Evolutionary conservation across 2,888 invertebrate genomes (phyloP).

Genomic region (Rapana venosa): DNA sequence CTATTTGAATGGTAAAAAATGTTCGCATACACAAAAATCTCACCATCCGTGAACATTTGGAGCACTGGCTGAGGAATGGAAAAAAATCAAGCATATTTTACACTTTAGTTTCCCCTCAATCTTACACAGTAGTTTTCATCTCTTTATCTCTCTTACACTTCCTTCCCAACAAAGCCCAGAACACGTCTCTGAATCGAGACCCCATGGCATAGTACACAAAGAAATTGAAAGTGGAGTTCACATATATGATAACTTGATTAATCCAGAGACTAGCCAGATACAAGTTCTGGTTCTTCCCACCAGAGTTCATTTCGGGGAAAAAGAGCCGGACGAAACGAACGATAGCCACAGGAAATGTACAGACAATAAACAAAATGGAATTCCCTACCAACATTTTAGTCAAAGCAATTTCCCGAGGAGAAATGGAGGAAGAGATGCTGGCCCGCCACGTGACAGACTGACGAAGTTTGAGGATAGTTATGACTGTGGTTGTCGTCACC

Average conservation of each 20-base stretch:
- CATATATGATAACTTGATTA: background rate
- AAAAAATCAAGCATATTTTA: too few relatives aligned
- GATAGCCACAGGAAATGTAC: background rate
- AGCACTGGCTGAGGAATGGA: too few relatives aligned
- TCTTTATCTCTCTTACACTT: too few relatives aligned
- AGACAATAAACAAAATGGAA: background rate
- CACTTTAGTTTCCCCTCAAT: too few relatives aligned
- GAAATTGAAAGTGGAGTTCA: too few relatives aligned
- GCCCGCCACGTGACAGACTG: background rate
- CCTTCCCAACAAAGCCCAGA: too few relatives aligned
- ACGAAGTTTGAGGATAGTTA: background rate
- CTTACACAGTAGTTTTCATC: too few relatives aligned
- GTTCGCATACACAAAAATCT: too few relatives aligned
- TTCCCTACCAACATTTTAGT: background rate
- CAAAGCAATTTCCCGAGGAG: background rate
- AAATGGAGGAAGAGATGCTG: background rate
- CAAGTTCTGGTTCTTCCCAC: background rate
- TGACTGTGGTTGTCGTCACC: background rate
- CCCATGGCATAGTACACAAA: too few relatives aligned
- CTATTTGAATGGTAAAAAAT: too few relatives aligned
- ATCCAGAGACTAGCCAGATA: background rate
- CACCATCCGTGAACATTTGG: too few relatives aligned
- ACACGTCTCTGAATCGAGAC: too few relatives aligned
- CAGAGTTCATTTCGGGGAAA: background rate
- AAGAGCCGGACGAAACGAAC: background rate